A percentile compares a stretch with the other conserved stretches of the same genome.
These are phyloP conservation scores for Boloria euphrosyne DNA, from an alignment of 2,888 invertebrate species.

Conservation along the genomic window DNA sequence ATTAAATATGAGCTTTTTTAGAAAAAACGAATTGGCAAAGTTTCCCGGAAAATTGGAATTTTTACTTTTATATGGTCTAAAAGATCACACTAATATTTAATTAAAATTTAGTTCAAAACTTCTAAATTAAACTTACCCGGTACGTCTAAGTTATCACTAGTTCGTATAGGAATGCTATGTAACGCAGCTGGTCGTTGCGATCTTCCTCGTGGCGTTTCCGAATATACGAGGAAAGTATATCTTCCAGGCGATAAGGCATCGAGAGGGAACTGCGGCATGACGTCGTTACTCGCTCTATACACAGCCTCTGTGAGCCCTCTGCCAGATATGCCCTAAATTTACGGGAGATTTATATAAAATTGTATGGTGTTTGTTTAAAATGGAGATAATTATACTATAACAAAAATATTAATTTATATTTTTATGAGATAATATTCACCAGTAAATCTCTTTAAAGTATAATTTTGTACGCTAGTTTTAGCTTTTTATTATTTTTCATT, in stretches of 20 bases:
- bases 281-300: conserved; percentile 83
- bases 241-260: conserved; percentile 89
- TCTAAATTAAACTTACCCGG: conserved; percentile 54
- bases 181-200: conserved; percentile 88
- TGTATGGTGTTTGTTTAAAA: not conserved
- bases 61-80: too few relatives aligned
- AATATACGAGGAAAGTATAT: conserved; percentile 91
- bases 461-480: too few relatives aligned
- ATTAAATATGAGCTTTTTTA: too few relatives aligned
- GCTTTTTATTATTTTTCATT: too few relatives aligned
- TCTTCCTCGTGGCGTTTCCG: conserved; percentile 90
- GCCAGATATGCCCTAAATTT: conserved; percentile 71
- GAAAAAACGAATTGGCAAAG: too few relatives aligned
- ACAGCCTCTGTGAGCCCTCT: conserved; percentile 81
- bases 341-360: not conserved
- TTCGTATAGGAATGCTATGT: conserved; percentile 81
- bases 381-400: too few relatives aligned
- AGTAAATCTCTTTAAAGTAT: too few relatives aligned
- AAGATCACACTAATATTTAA: too few relatives aligned
- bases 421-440: too few relatives aligned
- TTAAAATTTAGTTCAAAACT: not conserved
- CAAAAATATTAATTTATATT: too few relatives aligned
- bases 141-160: conserved; percentile 63
- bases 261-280: conserved; percentile 86
- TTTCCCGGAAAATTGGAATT: too few relatives aligned